Conservation (phyloP, 2,113 vertebrate species). For the Sinocyclocheilus anshuiensis region DNA sequence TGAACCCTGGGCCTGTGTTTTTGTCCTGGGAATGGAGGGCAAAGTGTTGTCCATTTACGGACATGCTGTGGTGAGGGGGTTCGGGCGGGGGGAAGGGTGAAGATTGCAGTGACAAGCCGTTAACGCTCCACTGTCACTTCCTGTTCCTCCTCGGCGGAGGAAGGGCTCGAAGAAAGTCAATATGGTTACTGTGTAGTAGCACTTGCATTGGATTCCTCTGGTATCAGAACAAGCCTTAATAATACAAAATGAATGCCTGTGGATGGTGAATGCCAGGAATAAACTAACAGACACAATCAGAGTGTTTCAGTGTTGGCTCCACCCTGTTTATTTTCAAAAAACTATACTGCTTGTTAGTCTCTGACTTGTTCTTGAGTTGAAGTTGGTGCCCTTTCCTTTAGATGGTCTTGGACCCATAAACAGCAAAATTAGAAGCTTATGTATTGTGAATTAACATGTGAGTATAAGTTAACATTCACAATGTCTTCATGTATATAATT, state of each 20-base stretch:
- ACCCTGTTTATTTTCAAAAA: slow-evolving; percentile 28
- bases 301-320: not conserved
- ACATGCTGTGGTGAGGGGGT: slow-evolving; percentile 7
- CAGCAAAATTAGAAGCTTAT: slow-evolving; percentile 41
- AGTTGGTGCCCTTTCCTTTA: not conserved
- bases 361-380: not conserved
- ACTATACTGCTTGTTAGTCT: not conserved
- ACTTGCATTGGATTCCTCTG: not conserved
- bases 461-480: slow-evolving; percentile 42
- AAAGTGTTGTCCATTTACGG: slow-evolving; percentile 50
- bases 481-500: slow-evolving; percentile 10
- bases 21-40: slow-evolving; percentile 40
- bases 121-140: slow-evolving; percentile 55
- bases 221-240: not conserved
- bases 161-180: slow-evolving; percentile 31
- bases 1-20: slow-evolving; percentile 9
- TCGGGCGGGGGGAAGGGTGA: slow-evolving; percentile 16
- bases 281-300: not conserved
- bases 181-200: slow-evolving; percentile 24
- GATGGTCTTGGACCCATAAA: slow-evolving; percentile 28
- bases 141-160: slow-evolving; percentile 41
- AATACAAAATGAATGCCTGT: not conserved
- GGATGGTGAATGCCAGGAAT: not conserved
- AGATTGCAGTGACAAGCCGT: slow-evolving; percentile 48
- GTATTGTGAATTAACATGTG: slow-evolving; percentile 60